Evolutionary conservation across 1,140 invertebrate species (phyloP).

Genomic region (Rhyacophila brunnea): DNA sequence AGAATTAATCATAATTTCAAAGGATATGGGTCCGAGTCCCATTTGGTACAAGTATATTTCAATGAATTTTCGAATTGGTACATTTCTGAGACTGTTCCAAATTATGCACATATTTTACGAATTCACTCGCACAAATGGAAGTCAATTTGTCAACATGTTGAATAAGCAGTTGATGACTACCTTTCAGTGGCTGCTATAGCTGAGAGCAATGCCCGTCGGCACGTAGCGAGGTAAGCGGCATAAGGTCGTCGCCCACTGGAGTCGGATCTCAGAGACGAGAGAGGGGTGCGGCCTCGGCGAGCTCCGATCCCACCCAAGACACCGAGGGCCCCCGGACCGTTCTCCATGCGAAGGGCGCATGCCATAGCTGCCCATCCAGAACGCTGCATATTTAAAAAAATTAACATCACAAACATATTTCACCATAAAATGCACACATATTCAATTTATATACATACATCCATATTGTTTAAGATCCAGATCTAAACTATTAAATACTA

Average conservation of each 20-base stretch:
- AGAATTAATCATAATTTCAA: too few species aligned
- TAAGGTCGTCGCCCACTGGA: constrained; percentile 56
- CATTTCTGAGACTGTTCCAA: too few species aligned
- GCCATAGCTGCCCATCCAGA: constrained; percentile 30
- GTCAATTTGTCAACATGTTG: not conserved
- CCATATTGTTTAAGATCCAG: too few species aligned
- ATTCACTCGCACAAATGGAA: too few species aligned
- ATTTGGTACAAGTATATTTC: too few species aligned
- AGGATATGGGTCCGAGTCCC: too few species aligned
- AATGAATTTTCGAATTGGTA: too few species aligned
- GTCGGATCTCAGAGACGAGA: constrained; percentile 44
- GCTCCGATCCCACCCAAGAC: constrained; percentile 17
- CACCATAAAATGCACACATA: too few species aligned
- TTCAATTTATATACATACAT: too few species aligned
- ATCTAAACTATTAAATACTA: too few species aligned
- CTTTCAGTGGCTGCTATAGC: constrained; percentile 64
- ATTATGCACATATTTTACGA: too few species aligned
- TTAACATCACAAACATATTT: too few species aligned
- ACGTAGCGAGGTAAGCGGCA: constrained; percentile 71
- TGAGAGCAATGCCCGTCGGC: constrained; percentile 66
- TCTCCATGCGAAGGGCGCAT: constrained; percentile 38
- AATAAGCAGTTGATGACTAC: constrained; percentile 44
- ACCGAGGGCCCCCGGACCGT: constrained; percentile 39
- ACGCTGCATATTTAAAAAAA: constrained; percentile 17
- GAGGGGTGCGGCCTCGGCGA: constrained; percentile 40